Percentiles rank a stretch among this genome's conserved stretches.
phyloP scores from a whole-genome alignment of 2,888 invertebrate genomes.

The Aphidoletes aphidimyza region DNA sequence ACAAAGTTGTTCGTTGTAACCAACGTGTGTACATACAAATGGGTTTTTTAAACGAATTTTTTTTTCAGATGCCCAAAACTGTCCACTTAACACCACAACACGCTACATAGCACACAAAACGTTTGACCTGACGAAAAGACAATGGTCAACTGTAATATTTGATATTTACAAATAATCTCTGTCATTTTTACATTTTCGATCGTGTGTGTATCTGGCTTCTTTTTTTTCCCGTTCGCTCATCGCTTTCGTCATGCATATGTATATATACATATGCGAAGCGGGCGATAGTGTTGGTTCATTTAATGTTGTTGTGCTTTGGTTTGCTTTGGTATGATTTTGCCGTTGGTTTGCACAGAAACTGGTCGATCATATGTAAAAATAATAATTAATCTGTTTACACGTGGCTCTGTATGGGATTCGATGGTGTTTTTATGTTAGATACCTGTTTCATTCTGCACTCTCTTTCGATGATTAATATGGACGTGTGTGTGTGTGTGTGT shows the following conservation, averaged over 20 bases:
- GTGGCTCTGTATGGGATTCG: not conserved
- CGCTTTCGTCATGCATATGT: not conserved
- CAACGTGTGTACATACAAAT: no score
- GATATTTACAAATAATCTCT: slow-evolving; percentile 20
- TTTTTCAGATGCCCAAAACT: not conserved
- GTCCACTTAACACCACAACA: not conserved
- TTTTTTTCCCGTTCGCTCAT: not conserved
- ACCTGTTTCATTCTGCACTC: not conserved
- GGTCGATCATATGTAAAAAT: slow-evolving; percentile 5
- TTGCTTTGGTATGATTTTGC: no score
- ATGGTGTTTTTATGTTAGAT: not conserved
- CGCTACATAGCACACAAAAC: slow-evolving; percentile 10
- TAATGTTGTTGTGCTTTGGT: not conserved
- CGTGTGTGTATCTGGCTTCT: not conserved
- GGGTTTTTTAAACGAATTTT: no score
- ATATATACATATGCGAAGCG: not conserved
- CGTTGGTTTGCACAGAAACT: slow-evolving; percentile 18
- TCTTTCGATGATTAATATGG: no score
- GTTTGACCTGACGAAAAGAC: slow-evolving; percentile 16
- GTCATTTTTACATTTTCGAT: slow-evolving; percentile 10
- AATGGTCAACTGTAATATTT: slow-evolving; percentile 50
- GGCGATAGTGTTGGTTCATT: not conserved
- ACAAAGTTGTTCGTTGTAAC: no score
- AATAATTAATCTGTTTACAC: not conserved
- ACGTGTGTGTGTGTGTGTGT: no score